Conservation (phyloP, 2,888 invertebrate genomes). For the Eulithis prunata region DNA sequence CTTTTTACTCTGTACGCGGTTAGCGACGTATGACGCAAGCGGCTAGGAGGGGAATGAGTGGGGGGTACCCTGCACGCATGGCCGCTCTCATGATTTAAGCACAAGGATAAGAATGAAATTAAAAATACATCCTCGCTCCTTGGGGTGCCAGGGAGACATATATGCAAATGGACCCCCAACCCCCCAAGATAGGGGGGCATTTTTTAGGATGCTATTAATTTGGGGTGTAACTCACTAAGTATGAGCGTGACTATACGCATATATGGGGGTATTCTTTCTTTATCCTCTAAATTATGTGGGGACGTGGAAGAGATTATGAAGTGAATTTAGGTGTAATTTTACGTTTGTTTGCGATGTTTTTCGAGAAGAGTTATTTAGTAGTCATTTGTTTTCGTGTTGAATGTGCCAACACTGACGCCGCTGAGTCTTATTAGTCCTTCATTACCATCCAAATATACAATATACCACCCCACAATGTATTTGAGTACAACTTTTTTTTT, state of each 20-base stretch:
- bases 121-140: slow-evolving; percentile 84
- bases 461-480: too few species aligned
- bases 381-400: slow-evolving; percentile 8
- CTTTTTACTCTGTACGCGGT: slow-evolving; percentile 83
- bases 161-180: slow-evolving; percentile 81
- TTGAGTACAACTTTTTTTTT: too few species aligned
- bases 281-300: slow-evolving; percentile 79
- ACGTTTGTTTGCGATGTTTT: slow-evolving; percentile 38
- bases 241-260: slow-evolving; percentile 60
- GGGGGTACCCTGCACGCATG: slow-evolving; percentile 78
- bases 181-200: slow-evolving; percentile 79
- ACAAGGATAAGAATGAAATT: slow-evolving; percentile 85
- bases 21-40: slow-evolving; percentile 84
- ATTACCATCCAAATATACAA: neutral
- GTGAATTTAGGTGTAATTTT: slow-evolving; percentile 68
- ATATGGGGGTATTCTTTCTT: slow-evolving; percentile 63
- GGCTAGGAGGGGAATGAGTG: slow-evolving; percentile 50
- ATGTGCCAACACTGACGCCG: slow-evolving; percentile 1
- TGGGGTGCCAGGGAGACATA: slow-evolving; percentile 82
- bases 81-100: slow-evolving; percentile 85
- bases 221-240: slow-evolving; percentile 81
- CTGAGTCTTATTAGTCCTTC: neutral
- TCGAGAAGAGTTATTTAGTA: slow-evolving; percentile 20
- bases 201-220: slow-evolving; percentile 85
- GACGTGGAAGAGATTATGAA: slow-evolving; percentile 73